phyloP scores from a whole-genome alignment of 37 sponge, comb jelly and placozoan genomes.

The Bolinopsis microptera region DNA sequence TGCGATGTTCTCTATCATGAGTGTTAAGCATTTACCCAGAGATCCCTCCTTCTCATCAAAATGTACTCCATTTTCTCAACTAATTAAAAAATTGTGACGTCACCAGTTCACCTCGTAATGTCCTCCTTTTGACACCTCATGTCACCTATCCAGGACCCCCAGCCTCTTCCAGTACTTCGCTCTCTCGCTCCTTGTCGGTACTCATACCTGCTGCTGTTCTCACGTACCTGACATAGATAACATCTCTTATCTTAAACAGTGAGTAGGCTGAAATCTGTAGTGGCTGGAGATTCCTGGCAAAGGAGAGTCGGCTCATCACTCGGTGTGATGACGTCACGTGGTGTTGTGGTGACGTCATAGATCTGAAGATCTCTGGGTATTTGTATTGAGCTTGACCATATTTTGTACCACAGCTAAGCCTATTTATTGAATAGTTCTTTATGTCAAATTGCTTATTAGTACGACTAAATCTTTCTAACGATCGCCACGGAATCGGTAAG shows the following conservation, averaged over 20 bases:
- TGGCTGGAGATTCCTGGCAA: neutral
- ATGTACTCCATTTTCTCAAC: neutral
- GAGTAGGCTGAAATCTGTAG: neutral
- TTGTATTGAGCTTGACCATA: neutral
- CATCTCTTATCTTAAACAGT: neutral
- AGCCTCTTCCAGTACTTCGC: slow-evolving; percentile 22
- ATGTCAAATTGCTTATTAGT: too few species aligned
- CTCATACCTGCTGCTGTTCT: neutral
- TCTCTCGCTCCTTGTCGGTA: neutral
- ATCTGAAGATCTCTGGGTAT: neutral
- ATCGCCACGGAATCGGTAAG: neutral
- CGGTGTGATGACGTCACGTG: neutral
- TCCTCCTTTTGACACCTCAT: slow-evolving; percentile 7
- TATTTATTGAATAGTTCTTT: neutral
- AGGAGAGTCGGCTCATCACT: neutral
- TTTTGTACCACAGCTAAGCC: neutral
- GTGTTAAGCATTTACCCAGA: neutral
- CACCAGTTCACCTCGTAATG: neutral
- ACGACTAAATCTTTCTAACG: neutral
- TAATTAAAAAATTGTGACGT: neutral
- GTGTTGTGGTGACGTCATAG: neutral
- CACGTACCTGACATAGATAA: neutral
- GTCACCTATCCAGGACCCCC: neutral
- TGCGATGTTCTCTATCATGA: too few species aligned
- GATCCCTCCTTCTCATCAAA: neutral